Evolutionary conservation across 2,888 invertebrate genomes (phyloP), one percentile per base, ranked within the genome.

Genomic region (Dicyrtoma fusca): DNA sequence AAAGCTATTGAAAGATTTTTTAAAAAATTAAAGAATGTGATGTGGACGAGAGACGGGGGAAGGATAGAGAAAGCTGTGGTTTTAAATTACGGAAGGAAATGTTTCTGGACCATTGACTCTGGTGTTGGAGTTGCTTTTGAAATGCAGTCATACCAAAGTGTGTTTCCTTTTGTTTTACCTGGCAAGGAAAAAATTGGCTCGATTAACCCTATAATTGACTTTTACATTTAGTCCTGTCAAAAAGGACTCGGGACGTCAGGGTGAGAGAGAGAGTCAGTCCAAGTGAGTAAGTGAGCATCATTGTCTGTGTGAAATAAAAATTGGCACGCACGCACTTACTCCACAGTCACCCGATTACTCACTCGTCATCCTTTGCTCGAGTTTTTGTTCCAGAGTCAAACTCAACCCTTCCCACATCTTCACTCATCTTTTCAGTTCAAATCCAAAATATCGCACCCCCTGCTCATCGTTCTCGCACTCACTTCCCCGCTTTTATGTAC

Each of bases 201-300:
- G 61, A 76, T 77, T 77, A 76, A 79, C 75, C 72, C 68, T 57
- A 47, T 78, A 77, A 78, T 77, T 76, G 74, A 75, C 74, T 73
- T 44, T 65, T 34, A 53, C 76, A 74, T 75, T 74, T 73, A 47
- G 14, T 34, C 25, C 13, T 62, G 63, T 68, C 66, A 44, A 19
- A 68, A 42, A 13, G 53, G 17, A n/a, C 13, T 13, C 45, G 25
- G 23, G 11, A 21, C 25, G 19, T 26, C 17, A 17, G 34, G 34
- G 13, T 21, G 17, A 42, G 63, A 13, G 63, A 26, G 44, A 13
- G 49, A 49, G 2, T 61, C 34, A 34, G 4, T 34, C 17, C 17
- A 53, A 4, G 11, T 53, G 53, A 17, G 3, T 53, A 53, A 53
- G 53, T 53, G 53, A 26, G 51, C 13, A 65, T 49, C 5, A 25